Evolutionary conservation across 2,113 vertebrate genomes (phyloP).

Genomic region (Dendrocopos noguchii): DNA sequence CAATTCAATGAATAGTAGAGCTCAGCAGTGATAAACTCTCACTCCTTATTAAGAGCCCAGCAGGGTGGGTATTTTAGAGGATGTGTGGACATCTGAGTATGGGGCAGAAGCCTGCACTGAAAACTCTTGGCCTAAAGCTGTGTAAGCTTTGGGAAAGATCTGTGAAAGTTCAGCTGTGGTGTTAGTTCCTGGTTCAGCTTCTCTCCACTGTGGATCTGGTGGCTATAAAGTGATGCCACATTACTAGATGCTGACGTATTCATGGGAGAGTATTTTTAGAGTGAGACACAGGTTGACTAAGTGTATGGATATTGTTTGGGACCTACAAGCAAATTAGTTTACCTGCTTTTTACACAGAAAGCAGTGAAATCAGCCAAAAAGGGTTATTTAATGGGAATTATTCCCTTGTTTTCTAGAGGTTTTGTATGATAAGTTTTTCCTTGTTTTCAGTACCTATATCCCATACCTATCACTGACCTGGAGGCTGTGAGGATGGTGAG

Average conservation of each 20-base stretch:
- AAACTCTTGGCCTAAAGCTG: not conserved
- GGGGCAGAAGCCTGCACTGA: not conserved
- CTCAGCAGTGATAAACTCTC: not conserved
- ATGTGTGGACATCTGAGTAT: not conserved
- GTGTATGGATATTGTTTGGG: not conserved
- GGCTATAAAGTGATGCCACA: not conserved
- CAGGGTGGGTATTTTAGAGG: not conserved
- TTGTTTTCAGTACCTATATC: not conserved
- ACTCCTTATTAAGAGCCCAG: not conserved
- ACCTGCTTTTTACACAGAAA: not conserved
- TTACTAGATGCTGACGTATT: not conserved
- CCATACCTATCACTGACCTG: accelerated
- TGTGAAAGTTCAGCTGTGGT: not conserved
- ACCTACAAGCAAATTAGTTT: not conserved
- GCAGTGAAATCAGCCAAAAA: not conserved
- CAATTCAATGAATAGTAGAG: not conserved
- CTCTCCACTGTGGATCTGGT: not conserved
- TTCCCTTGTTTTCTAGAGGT: not conserved
- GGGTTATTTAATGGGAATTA: not conserved
- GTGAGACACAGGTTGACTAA: not conserved
- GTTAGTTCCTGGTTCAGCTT: not conserved
- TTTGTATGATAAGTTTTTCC: not conserved
- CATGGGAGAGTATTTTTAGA: not conserved
- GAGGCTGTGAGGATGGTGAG: not conserved
- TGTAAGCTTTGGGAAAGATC: not conserved